A percentile compares a stretch with the other conserved stretches of the same genome.
These are phyloP conservation scores for Falco novaeseelandiae DNA, from an alignment of 2,797 vertebrate species.

Conservation along the genomic window DNA sequence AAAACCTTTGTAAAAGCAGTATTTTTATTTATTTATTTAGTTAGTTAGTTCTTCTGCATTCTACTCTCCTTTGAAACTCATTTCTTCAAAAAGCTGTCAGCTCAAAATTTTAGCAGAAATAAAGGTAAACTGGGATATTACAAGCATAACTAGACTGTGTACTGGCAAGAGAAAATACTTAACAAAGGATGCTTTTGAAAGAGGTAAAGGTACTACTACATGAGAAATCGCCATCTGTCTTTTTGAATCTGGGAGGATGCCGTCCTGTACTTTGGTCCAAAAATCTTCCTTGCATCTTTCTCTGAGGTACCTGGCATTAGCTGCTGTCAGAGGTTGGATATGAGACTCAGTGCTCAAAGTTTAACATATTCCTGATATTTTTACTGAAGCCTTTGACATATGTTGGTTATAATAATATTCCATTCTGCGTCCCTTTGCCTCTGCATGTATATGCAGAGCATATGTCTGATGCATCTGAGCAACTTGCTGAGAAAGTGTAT, in stretches of 20 bases:
- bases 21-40: background rate
- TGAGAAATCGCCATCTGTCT: background rate
- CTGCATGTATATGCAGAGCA: background rate
- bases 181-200: background rate
- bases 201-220: background rate
- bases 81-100: background rate
- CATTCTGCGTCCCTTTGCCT: background rate
- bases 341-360: background rate
- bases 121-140: background rate
- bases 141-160: background rate
- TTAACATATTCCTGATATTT: background rate
- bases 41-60: background rate
- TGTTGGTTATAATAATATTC: background rate
- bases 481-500: background rate
- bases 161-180: background rate
- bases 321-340: background rate
- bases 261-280: background rate
- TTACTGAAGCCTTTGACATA: background rate
- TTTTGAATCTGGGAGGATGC: accelerated
- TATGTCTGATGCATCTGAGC: background rate
- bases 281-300: background rate
- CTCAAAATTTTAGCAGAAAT: background rate
- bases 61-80: background rate
- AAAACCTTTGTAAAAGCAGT: background rate
- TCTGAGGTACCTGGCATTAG: background rate